Evolutionary conservation across 2,113 vertebrate species (phyloP).

Genomic region (Syngnathus floridae): DNA sequence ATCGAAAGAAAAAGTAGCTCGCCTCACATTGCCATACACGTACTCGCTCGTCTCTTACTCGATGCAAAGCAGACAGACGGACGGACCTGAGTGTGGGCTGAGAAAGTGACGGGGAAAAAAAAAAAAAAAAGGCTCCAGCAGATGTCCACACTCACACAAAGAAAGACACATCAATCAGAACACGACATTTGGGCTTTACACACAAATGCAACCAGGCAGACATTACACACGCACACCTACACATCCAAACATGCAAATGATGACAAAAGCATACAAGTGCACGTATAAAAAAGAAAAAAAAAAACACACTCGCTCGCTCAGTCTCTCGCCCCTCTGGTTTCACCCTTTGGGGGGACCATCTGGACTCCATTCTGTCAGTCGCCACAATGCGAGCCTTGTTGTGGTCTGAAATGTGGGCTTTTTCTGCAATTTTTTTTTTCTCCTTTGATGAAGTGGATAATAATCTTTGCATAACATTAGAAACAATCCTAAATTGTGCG

Average conservation of each 20-base stretch:
- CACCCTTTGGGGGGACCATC: constrained; percentile 54
- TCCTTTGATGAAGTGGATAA: constrained; percentile 7
- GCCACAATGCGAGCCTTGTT: constrained; percentile 36
- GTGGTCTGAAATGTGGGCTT: constrained; percentile 37
- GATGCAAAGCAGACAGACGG: constrained; percentile 36
- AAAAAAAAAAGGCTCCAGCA: constrained; percentile 31
- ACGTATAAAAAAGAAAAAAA: constrained; percentile 7
- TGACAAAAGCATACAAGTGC: constrained; percentile 20
- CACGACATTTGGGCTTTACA: constrained; percentile 10
- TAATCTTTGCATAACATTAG: constrained; percentile 3
- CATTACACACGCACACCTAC: constrained; percentile 10
- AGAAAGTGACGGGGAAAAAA: constrained; percentile 11
- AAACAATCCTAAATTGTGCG: no score
- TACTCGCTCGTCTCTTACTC: constrained; percentile 9
- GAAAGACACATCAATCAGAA: not conserved
- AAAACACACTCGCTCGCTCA: constrained; percentile 16
- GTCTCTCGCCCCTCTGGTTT: constrained; percentile 31
- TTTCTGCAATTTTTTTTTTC: constrained; percentile 13
- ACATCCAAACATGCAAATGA: constrained; percentile 2
- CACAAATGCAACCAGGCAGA: not conserved
- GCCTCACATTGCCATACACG: constrained; percentile 15
- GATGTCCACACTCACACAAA: constrained; percentile 30
- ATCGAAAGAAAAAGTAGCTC: constrained; percentile 20
- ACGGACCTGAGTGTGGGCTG: constrained; percentile 38
- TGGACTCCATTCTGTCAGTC: constrained; percentile 47